Percentiles rank a stretch among this genome's conserved stretches.
Conservation (phyloP, 2,113 vertebrate species). For the Lamprotornis superbus region DNA sequence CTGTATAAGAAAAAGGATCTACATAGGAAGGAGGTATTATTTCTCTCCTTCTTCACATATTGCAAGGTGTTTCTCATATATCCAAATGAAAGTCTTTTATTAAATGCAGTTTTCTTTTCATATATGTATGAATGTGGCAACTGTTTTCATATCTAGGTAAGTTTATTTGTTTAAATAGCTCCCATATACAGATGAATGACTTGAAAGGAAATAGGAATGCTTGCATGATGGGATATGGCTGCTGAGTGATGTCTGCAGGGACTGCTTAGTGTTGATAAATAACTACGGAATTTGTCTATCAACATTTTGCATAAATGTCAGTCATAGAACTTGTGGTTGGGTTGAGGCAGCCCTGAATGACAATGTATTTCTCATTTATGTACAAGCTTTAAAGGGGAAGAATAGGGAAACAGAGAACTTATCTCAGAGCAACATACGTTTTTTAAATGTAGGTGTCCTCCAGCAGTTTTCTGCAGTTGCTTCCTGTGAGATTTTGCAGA, state of each 20-base stretch:
- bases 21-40: background rate
- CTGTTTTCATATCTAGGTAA: background rate
- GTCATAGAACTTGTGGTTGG: background rate
- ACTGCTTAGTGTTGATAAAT: slow-evolving; percentile 51
- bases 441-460: background rate
- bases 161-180: slow-evolving; percentile 50
- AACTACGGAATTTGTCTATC: slow-evolving; percentile 55
- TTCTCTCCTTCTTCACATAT: background rate
- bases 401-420: background rate
- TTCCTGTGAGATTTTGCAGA: slow-evolving; percentile 5
- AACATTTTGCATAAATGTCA: slow-evolving; percentile 39
- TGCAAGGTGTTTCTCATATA: background rate
- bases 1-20: background rate
- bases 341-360: slow-evolving; percentile 15
- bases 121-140: background rate
- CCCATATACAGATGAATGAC: slow-evolving; percentile 17
- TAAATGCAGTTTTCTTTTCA: background rate
- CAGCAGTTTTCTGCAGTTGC: background rate
- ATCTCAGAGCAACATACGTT: background rate
- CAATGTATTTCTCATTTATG: slow-evolving; percentile 1
- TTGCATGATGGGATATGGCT: slow-evolving; percentile 14
- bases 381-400: background rate
- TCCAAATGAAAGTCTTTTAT: background rate
- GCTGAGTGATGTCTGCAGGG: slow-evolving; percentile 42
- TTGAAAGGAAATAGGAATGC: slow-evolving; percentile 24